Evolutionary conservation across 2,888 invertebrate genomes (phyloP).

Genomic region (Colostygia pectinataria): DNA sequence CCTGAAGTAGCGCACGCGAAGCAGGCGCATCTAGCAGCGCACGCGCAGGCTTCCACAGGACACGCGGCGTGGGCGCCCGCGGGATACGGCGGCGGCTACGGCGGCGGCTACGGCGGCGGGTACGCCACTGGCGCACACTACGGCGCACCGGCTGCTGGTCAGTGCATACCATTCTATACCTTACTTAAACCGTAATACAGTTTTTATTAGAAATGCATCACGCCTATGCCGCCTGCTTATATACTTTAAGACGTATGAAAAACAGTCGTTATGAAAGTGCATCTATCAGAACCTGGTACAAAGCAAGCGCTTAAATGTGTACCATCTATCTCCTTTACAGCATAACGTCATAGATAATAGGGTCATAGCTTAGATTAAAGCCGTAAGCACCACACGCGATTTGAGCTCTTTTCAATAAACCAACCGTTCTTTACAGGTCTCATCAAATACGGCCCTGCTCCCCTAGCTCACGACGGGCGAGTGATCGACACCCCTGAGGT

Average conservation of each 20-base stretch:
- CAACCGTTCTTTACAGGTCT: conserved; percentile 54
- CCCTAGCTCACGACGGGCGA: conserved; percentile 77
- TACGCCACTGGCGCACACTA: conserved; percentile 62
- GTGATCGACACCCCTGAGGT: conserved; percentile 81
- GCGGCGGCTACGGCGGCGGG: conserved; percentile 55
- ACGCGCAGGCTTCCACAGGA: conserved; percentile 71
- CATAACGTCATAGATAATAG: too few species aligned
- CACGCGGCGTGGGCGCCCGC: conserved; percentile 78
- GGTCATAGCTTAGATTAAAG: too few species aligned
- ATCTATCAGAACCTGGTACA: too few species aligned
- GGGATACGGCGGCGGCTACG: conserved; percentile 54
- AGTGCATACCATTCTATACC: conserved; percentile 32
- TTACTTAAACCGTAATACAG: too few species aligned
- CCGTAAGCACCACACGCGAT: too few species aligned
- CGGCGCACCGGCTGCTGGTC: conserved; percentile 75
- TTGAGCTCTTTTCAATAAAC: too few species aligned
- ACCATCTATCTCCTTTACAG: too few species aligned
- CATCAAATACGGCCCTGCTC: conserved; percentile 77
- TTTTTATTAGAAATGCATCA: too few species aligned
- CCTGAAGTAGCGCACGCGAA: conserved; percentile 80
- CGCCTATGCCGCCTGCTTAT: too few species aligned
- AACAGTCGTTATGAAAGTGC: too few species aligned
- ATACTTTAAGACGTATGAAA: too few species aligned
- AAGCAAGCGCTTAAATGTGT: too few species aligned
- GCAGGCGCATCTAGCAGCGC: conserved; percentile 73